Base-by-base conservation (phyloP, 2,113 vertebrate species). In the Paraplagusia blochii region DNA sequence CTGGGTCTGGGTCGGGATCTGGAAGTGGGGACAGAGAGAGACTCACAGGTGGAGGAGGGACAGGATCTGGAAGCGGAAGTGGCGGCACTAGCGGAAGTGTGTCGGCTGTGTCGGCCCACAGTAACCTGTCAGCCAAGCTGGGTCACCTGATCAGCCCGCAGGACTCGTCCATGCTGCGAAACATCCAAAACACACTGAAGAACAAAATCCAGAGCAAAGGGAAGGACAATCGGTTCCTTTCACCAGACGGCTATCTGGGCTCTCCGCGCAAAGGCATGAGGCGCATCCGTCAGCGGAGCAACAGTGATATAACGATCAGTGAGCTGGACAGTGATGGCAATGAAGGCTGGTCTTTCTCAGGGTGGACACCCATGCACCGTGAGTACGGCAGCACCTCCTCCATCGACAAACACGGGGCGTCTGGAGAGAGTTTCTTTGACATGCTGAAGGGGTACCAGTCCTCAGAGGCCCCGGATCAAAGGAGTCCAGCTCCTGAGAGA, bases 331-430 rank as follows among this genome's bases (percentile, higher is more conserved):
- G 63, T 1, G 97, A 98, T 33, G 93, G 94, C 56, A 95, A 93
- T n/a, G 96, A 98, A 83, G 95, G 96, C 84, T 98, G 95, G 92
- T 93, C 94, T 61, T 96, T 95, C 54, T 95, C 95, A 7, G 95
- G 95, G 0, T 94, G 97, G 83, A 92, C 94, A 0, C 94, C 95
- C 35, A 90, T 99, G 82, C 96, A 99, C 79, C 93, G 97, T 15
- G 97, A 99, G 69, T 99, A 99, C 15, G 97, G 97, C 47, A 99
- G 97, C 88, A 99, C 97, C 15, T 98, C 95, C 7, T 99, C 97
- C 8, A 99, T 99, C 34, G 97, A 99, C 71, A 99, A 99, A 63
- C 97, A 99, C 45, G 96, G 94, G 1, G 94, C 93, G 51, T 96
- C 95, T 3, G 95, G 95, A 46, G 95, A 97, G 49, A 96, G 94